A percentile compares a stretch with the other conserved stretches of the same genome.
phyloP scores from a whole-genome alignment of 2,113 vertebrate genomes.

The Paradisaea rubra region DNA sequence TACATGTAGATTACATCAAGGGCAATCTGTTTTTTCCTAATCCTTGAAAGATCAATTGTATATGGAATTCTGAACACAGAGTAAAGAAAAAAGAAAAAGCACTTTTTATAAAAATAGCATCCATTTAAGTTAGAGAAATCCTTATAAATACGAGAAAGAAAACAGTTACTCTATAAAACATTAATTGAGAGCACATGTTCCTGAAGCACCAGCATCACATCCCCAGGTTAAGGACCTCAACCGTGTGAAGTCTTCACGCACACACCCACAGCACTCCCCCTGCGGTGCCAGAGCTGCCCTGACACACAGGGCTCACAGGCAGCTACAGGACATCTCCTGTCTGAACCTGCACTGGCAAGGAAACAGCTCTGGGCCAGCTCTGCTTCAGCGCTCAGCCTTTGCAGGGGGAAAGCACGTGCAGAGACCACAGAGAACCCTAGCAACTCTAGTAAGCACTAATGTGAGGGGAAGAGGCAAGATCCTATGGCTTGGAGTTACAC shows the following conservation, averaged over 20 bases:
- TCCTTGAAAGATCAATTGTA: constrained; percentile 24
- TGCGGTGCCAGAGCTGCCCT: not conserved
- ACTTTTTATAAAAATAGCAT: constrained; percentile 71
- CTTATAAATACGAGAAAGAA: constrained; percentile 64
- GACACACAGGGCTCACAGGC: not conserved
- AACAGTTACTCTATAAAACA: constrained; percentile 33
- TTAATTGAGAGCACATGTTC: constrained; percentile 34
- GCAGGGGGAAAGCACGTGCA: not conserved
- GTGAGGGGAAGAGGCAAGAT: constrained; percentile 18
- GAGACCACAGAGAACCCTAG: not conserved
- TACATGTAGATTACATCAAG: constrained; percentile 40
- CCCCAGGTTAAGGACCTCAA: not conserved
- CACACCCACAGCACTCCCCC: not conserved
- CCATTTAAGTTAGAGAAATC: constrained; percentile 57
- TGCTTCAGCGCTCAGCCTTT: not conserved
- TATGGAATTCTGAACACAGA: not conserved
- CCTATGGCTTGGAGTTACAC: constrained; percentile 46
- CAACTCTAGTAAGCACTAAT: not conserved
- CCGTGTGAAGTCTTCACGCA: not conserved
- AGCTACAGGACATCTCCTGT: not conserved
- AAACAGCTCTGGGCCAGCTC: not conserved
- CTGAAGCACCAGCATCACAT: constrained; percentile 60
- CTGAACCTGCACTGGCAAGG: not conserved
- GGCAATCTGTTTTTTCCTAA: constrained; percentile 20
- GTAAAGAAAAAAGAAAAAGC: not conserved